Evolutionary conservation across 2,113 vertebrate species (phyloP).

Genomic region (Xiphophorus couchianus): DNA sequence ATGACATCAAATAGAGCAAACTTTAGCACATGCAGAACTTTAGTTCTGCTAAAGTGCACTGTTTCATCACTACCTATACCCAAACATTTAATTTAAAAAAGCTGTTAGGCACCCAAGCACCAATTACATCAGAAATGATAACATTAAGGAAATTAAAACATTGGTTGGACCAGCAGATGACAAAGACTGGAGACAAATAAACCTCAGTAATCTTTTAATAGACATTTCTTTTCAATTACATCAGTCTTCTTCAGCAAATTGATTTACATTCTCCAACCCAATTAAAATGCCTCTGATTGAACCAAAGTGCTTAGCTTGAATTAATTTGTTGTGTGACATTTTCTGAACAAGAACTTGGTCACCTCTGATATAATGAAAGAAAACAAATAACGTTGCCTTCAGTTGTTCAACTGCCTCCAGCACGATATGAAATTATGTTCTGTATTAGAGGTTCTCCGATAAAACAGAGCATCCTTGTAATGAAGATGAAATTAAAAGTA

Average conservation of each 20-base stretch:
- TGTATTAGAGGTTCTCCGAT: slow-evolving; percentile 40
- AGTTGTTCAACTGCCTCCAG: slow-evolving; percentile 53
- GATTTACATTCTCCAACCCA: slow-evolving; percentile 79
- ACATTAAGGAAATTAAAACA: slow-evolving; percentile 84
- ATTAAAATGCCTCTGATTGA: slow-evolving; percentile 77
- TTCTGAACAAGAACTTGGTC: slow-evolving; percentile 76
- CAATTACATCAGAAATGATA: slow-evolving; percentile 81
- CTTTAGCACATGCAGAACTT: neutral
- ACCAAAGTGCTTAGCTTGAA: slow-evolving; percentile 71
- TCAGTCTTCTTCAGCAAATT: slow-evolving; percentile 78
- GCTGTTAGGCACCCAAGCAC: slow-evolving; percentile 77
- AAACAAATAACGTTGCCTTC: slow-evolving; percentile 70
- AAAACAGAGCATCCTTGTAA: slow-evolving; percentile 50
- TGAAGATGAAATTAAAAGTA: slow-evolving; percentile 67
- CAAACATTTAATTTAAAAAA: slow-evolving; percentile 79
- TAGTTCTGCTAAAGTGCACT: slow-evolving; percentile 29
- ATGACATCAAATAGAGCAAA: neutral
- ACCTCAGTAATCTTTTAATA: slow-evolving; percentile 81
- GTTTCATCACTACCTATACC: slow-evolving; percentile 59
- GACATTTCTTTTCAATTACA: slow-evolving; percentile 83
- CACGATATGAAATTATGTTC: slow-evolving; percentile 60
- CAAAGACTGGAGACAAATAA: slow-evolving; percentile 77
- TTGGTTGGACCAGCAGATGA: slow-evolving; percentile 78
- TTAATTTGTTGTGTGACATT: slow-evolving; percentile 80
- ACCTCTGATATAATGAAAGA: slow-evolving; percentile 75